phyloP scores from a whole-genome alignment of 2,113 vertebrate species.

The Sus scrofa region DNA sequence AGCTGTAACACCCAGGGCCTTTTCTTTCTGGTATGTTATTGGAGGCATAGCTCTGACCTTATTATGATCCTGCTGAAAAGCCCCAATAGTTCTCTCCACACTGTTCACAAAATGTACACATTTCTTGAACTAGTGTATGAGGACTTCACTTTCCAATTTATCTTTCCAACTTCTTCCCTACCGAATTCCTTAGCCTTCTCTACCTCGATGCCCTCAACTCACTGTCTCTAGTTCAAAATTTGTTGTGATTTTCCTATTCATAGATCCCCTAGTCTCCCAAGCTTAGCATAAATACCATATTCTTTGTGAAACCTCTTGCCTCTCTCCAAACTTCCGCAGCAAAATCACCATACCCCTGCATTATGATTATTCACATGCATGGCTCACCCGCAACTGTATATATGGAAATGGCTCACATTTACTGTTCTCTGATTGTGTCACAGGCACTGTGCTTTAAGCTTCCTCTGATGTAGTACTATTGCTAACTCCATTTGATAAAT shows the following conservation, averaged over 20 bases:
- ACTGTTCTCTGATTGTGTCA: neutral
- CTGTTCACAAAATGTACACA: neutral
- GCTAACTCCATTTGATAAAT: neutral
- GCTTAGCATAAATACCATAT: neutral
- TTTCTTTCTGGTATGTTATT: neutral
- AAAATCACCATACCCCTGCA: neutral
- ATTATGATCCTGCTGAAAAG: neutral
- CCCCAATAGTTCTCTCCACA: neutral
- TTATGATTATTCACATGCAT: neutral
- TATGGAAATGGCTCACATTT: constrained; percentile 4
- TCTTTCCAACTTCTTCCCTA: neutral
- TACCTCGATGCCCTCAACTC: neutral
- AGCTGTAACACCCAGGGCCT: neutral
- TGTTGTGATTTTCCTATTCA: neutral
- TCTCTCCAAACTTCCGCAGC: neutral
- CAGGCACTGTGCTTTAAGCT: neutral
- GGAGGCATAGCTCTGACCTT: neutral
- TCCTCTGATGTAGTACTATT: neutral
- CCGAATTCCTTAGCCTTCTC: neutral
- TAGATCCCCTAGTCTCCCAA: neutral
- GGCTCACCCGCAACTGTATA: neutral
- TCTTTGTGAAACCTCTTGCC: neutral
- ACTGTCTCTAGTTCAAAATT: neutral
- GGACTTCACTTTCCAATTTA: neutral
- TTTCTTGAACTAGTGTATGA: neutral